These are phyloP conservation scores for Apolygus lucorum DNA, from an alignment of 1,140 invertebrate genomes.

Conservation along the genomic window DNA sequence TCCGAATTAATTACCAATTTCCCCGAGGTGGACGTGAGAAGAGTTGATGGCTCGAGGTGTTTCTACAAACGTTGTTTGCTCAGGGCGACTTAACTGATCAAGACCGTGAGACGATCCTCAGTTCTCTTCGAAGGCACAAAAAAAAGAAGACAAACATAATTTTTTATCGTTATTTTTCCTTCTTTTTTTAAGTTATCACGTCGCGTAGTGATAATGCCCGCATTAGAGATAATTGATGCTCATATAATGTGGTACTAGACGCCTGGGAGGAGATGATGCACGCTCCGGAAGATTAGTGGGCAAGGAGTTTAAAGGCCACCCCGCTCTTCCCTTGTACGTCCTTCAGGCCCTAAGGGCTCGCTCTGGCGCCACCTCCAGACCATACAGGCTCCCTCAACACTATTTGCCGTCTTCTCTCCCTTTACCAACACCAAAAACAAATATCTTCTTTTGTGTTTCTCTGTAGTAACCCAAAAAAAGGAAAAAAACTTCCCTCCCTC, in stretches of 20 bases:
- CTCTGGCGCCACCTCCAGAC: background rate
- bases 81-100: background rate
- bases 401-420: background rate
- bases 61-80: background rate
- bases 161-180: background rate
- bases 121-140: too few species aligned
- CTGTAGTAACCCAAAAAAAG: background rate
- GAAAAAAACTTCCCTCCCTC: too few species aligned
- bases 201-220: background rate
- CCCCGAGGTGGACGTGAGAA: too few species aligned
- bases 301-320: background rate
- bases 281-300: background rate
- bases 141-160: too few species aligned
- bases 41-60: too few species aligned
- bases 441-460: background rate
- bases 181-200: background rate
- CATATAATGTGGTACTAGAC: background rate
- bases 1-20: too few species aligned
- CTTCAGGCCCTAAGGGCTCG: background rate
- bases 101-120: background rate
- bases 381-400: background rate
- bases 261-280: background rate
- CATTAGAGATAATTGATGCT: background rate
- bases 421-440: background rate
- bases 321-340: background rate